Percentiles rank a stretch among this genome's conserved stretches.
phyloP scores from a whole-genome alignment of 1,140 invertebrate genomes.

The Nephila pilipes region DNA sequence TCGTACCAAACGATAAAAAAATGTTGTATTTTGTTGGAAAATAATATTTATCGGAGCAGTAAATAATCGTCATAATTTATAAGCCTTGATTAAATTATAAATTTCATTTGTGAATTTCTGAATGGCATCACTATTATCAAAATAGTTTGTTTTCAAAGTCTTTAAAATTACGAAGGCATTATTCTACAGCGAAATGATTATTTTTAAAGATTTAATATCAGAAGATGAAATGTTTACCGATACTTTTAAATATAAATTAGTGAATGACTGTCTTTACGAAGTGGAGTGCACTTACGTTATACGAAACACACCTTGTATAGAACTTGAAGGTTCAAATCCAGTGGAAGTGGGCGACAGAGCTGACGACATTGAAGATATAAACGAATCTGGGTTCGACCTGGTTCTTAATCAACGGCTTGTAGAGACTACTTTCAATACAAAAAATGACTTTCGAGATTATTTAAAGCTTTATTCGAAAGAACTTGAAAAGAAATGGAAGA shows the following conservation, averaged over 20 bases:
- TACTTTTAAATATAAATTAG: conserved; percentile 2
- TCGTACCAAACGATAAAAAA: too few species aligned
- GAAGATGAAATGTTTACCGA: conserved; percentile 37
- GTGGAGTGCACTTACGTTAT: background rate
- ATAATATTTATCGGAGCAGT: too few species aligned
- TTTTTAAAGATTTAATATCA: conserved; percentile 43
- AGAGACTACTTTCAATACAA: background rate
- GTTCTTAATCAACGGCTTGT: conserved; percentile 25
- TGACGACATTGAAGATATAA: background rate
- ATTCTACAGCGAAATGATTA: background rate
- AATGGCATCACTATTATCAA: too few species aligned
- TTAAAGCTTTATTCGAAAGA: background rate
- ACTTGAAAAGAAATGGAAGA: conserved; percentile 13
- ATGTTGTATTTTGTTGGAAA: too few species aligned
- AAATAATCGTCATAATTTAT: too few species aligned
- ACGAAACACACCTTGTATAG: background rate
- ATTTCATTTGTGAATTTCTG: too few species aligned
- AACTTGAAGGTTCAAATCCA: background rate
- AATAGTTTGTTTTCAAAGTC: too few species aligned
- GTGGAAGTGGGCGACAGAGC: background rate
- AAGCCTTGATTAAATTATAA: too few species aligned
- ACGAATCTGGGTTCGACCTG: background rate
- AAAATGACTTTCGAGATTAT: conserved; percentile 29
- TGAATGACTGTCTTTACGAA: background rate
- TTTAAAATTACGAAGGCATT: background rate